A percentile compares a stretch with the other conserved stretches of the same genome.
These are phyloP conservation scores for Limanda limanda DNA, from an alignment of 2,113 vertebrate genomes.

Conservation along the genomic window DNA sequence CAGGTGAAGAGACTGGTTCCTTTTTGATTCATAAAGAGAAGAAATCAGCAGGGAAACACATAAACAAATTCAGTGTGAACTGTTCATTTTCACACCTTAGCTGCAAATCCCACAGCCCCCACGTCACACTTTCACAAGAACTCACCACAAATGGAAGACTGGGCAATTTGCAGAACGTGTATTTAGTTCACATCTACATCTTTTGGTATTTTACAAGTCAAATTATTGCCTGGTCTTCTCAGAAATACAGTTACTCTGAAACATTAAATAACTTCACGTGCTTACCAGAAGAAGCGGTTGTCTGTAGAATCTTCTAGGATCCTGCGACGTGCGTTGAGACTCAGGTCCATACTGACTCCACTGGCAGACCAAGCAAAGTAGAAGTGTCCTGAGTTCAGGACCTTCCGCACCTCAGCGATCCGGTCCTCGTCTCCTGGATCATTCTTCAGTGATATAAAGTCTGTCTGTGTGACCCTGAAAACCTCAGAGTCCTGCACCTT, in stretches of 20 bases:
- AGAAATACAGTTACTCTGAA: background rate
- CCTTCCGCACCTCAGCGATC: constrained; percentile 93
- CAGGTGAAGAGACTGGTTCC: constrained; percentile 97
- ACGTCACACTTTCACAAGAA: background rate
- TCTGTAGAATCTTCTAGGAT: constrained; percentile 92
- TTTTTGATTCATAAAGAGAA: constrained; percentile 53
- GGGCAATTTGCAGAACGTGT: background rate
- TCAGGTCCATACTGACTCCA: constrained; percentile 93
- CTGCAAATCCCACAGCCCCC: constrained; percentile 10
- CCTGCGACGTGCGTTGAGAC: constrained; percentile 94
- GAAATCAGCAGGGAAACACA: constrained; percentile 8
- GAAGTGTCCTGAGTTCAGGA: constrained; percentile 96
- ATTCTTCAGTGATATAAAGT: constrained; percentile 90
- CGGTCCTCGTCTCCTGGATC: constrained; percentile 93
- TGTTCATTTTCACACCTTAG: constrained; percentile 16
- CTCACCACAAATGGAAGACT: background rate
- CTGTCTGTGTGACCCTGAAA: constrained; percentile 96
- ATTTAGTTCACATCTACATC: background rate
- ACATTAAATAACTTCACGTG: constrained; percentile 5
- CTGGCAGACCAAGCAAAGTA: constrained; percentile 96
- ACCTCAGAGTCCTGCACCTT: constrained; percentile 99
- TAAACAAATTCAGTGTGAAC: constrained; percentile 3
- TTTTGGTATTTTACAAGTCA: background rate
- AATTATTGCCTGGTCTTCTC: background rate
- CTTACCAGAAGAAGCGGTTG: constrained; percentile 98